Evolutionary conservation across 2,113 vertebrate genomes (phyloP).

Genomic region (Nesoenas mayeri): DNA sequence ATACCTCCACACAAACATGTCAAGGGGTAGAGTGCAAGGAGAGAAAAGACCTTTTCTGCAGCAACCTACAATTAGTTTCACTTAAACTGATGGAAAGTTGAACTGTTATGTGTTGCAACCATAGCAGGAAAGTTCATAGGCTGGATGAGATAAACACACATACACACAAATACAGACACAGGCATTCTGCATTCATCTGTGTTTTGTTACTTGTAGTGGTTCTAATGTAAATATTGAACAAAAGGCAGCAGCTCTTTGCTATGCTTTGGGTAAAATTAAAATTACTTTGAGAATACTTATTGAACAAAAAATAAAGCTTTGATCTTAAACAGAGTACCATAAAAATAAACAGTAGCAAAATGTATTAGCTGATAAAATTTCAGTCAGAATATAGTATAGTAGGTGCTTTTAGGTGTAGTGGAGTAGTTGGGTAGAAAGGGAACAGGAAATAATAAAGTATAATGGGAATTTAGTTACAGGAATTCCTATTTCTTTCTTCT

Average conservation of each 20-base stretch:
- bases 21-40: not conserved
- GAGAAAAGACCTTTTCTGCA: not conserved
- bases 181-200: rapidly evolving
- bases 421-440: not conserved
- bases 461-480: not conserved
- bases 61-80: not conserved
- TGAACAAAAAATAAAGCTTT: not conserved
- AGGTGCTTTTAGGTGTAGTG: not conserved
- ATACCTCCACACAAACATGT: rapidly evolving
- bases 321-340: not conserved
- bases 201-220: not conserved
- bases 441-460: not conserved
- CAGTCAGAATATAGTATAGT: no score
- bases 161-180: no score
- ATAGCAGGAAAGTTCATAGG: not conserved
- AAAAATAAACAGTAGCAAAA: not conserved
- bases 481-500: not conserved
- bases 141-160: not conserved
- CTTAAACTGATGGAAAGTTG: not conserved
- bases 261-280: not conserved
- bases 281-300: not conserved
- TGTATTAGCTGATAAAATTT: not conserved
- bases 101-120: not conserved
- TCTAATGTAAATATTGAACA: not conserved
- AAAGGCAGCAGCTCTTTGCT: not conserved